Percentiles rank a stretch among this genome's conserved stretches.
phyloP scores from a whole-genome alignment of 2,113 vertebrate genomes.

The Theristicus caerulescens region DNA sequence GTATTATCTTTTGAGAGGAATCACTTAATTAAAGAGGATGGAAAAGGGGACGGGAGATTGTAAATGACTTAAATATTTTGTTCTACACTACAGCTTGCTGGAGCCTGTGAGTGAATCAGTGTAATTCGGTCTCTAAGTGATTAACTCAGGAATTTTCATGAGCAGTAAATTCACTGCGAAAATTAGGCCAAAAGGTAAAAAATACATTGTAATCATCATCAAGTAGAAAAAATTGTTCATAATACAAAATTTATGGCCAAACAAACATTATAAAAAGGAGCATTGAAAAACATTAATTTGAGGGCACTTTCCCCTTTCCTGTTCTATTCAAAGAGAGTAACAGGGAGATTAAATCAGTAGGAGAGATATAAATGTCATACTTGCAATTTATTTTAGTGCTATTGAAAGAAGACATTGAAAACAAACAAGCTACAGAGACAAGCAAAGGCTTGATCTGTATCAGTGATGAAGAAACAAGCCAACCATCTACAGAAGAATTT shows the following conservation, averaged over 20 bases:
- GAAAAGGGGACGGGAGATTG: not conserved
- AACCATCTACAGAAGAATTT: not conserved
- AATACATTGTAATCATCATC: not conserved
- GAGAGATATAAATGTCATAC: conserved; percentile 43
- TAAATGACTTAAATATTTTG: conserved; percentile 19
- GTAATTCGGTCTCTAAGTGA: conserved; percentile 7
- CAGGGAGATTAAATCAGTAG: conserved; percentile 27
- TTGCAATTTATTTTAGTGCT: conserved; percentile 37
- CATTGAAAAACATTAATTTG: not conserved
- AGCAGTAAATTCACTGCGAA: conserved; percentile 1
- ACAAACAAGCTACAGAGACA: not conserved
- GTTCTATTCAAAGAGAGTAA: not conserved
- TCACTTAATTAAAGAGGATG: not conserved
- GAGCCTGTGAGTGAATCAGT: not conserved
- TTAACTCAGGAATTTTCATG: conserved; percentile 19
- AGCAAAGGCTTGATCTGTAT: not conserved
- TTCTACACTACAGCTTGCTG: not conserved
- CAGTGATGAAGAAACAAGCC: not conserved
- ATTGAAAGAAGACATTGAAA: conserved; percentile 41
- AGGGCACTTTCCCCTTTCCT: not conserved
- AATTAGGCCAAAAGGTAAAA: conserved; percentile 23
- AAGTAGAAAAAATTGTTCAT: not conserved
- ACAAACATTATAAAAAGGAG: not conserved
- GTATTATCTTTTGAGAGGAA: not conserved
- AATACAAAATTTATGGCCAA: not conserved